phyloP scores from a whole-genome alignment of 2,113 vertebrate species.

The Excalfactoria chinensis region DNA sequence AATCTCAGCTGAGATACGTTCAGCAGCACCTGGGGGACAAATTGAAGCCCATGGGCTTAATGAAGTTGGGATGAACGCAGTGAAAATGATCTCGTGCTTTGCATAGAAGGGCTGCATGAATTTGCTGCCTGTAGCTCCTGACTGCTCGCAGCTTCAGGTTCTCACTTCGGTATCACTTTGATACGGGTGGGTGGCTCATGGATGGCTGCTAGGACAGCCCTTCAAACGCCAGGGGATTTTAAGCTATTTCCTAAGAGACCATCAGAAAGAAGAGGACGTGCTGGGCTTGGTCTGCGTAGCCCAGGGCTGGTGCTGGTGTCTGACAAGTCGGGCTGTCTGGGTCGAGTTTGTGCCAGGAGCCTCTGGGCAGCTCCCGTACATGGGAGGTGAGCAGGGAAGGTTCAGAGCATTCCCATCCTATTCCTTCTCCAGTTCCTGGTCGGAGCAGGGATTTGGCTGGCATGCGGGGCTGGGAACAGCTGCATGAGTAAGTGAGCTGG shows the following conservation, averaged over 20 bases:
- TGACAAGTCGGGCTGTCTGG: neutral
- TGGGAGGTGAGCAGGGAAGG: neutral
- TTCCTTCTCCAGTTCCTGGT: neutral
- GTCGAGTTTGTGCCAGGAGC: neutral
- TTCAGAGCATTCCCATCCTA: neutral
- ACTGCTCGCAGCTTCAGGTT: neutral
- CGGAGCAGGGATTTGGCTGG: neutral
- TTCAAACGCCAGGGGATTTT: neutral
- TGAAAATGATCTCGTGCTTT: constrained; percentile 30
- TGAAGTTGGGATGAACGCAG: constrained; percentile 35
- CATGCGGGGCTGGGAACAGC: accelerated
- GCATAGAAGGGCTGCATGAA: constrained; percentile 30
- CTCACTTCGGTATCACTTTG: neutral
- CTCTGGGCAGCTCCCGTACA: accelerated
- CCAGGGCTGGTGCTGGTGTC: neutral
- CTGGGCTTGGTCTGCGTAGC: neutral
- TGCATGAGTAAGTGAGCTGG: neutral
- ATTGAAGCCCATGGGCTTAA: constrained; percentile 51
- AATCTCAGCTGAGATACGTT: constrained; percentile 36
- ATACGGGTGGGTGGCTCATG: neutral
- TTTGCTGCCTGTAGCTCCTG: constrained; percentile 39
- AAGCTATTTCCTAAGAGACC: neutral
- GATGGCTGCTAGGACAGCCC: neutral
- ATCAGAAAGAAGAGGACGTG: neutral
- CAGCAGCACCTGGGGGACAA: constrained; percentile 12